phyloP scores from a whole-genome alignment of 1,140 invertebrate species.

The Bombus confusus region DNA sequence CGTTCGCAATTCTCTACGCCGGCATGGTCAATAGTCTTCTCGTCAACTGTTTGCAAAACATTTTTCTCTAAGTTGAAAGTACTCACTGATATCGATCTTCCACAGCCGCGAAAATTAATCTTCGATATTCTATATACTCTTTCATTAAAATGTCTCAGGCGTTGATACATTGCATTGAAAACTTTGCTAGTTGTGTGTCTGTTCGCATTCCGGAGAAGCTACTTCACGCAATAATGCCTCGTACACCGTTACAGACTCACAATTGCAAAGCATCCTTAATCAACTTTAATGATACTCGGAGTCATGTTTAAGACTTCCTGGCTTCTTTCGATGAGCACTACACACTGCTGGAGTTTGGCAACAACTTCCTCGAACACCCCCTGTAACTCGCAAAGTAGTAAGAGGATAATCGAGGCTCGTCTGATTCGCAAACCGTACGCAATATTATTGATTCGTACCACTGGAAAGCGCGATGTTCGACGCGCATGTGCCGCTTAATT shows the following conservation, averaged over 20 bases:
- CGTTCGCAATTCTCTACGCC: too few relatives aligned
- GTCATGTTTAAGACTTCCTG: not conserved
- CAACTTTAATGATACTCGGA: too few relatives aligned
- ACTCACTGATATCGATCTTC: not conserved
- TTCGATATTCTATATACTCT: too few relatives aligned
- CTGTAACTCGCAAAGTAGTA: not conserved
- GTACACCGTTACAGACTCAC: too few relatives aligned
- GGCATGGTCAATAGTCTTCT: not conserved
- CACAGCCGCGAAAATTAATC: not conserved
- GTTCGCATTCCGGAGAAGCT: too few relatives aligned
- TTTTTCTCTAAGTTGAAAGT: not conserved
- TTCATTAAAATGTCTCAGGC: too few relatives aligned
- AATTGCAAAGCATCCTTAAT: too few relatives aligned
- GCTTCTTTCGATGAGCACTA: not conserved
- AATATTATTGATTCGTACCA: constrained; percentile 30
- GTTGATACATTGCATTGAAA: too few relatives aligned
- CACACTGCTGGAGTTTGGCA: not conserved
- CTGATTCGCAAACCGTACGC: constrained; percentile 4
- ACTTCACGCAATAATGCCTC: too few relatives aligned
- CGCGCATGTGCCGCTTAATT: constrained; percentile 16
- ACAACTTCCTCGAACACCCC: not conserved
- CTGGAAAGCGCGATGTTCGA: constrained; percentile 8
- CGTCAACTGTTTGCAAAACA: not conserved
- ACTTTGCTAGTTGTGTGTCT: too few relatives aligned
- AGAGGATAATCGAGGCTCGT: not conserved